Conservation (phyloP, 2,888 invertebrate species). For the Physocephala rufipes region DNA sequence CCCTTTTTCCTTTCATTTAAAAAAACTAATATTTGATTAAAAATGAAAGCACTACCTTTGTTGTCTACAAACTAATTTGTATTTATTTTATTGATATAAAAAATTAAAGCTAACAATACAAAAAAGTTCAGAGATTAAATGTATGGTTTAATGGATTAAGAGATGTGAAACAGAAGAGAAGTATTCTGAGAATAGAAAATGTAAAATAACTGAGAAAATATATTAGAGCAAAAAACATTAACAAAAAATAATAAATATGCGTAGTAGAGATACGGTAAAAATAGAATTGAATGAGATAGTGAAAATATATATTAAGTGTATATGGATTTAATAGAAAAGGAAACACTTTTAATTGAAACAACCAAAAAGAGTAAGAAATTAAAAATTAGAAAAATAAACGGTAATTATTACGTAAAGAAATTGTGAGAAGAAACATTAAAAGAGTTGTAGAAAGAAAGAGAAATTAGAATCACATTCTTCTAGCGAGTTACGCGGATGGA, state of each 20-base stretch:
- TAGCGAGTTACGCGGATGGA: not conserved
- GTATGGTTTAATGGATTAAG: not conserved
- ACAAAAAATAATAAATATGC: not conserved
- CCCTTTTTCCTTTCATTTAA: no score
- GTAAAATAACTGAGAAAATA: constrained; percentile 8
- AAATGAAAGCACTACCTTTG: not conserved
- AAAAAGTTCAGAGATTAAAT: constrained; percentile 13
- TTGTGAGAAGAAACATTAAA: not conserved
- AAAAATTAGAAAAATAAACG: constrained; percentile 3
- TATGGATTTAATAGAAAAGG: not conserved
- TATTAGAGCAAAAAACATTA: not conserved
- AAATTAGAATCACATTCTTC: not conserved
- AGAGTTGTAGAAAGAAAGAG: not conserved
- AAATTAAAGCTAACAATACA: constrained; percentile 15
- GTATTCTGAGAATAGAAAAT: not conserved
- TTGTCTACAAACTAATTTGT: constrained; percentile 8
- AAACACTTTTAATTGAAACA: not conserved
- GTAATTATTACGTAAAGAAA: not conserved
- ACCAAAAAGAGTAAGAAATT: not conserved
- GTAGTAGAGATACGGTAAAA: no score
- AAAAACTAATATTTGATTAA: not conserved
- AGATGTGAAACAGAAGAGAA: constrained; percentile 1
- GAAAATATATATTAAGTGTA: no score
- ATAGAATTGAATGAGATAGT: no score
- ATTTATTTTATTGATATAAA: constrained; percentile 14